These are phyloP conservation scores for Streptopelia turtur DNA, from an alignment of 2,797 vertebrate species.

Conservation along the genomic window DNA sequence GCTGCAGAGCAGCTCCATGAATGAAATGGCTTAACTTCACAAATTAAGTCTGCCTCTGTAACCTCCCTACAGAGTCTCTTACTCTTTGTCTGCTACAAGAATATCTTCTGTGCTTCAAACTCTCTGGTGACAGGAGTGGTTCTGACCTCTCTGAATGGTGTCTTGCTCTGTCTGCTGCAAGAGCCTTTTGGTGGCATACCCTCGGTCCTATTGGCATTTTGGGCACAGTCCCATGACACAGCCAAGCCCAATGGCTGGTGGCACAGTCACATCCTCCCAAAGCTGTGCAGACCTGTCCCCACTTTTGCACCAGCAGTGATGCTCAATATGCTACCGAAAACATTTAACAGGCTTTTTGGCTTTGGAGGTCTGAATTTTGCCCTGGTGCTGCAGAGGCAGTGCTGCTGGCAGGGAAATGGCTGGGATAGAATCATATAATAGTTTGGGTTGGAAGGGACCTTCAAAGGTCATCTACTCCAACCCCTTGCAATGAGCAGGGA, in stretches of 20 bases:
- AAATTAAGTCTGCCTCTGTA: slow-evolving; percentile 14
- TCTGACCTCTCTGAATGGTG: neutral
- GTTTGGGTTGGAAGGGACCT: no score
- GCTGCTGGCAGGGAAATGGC: neutral
- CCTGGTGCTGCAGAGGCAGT: neutral
- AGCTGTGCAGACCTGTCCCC: neutral
- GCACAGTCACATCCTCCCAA: neutral
- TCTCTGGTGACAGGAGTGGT: neutral
- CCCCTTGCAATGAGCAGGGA: no score
- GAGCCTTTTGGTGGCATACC: neutral
- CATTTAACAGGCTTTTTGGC: neutral
- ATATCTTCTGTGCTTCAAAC: neutral
- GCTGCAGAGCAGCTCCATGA: slow-evolving; percentile 25
- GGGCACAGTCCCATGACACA: neutral
- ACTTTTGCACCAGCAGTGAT: neutral
- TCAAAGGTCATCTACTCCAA: no score
- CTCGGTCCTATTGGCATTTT: neutral
- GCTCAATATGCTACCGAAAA: neutral
- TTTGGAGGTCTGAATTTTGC: neutral
- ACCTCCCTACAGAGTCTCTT: neutral
- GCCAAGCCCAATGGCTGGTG: neutral
- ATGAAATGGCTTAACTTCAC: slow-evolving; percentile 43
- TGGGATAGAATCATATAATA: neutral
- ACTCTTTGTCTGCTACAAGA: neutral
- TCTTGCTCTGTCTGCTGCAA: neutral